Base-by-base conservation (phyloP, 1,140 invertebrate genomes). In the Popillia japonica region DNA sequence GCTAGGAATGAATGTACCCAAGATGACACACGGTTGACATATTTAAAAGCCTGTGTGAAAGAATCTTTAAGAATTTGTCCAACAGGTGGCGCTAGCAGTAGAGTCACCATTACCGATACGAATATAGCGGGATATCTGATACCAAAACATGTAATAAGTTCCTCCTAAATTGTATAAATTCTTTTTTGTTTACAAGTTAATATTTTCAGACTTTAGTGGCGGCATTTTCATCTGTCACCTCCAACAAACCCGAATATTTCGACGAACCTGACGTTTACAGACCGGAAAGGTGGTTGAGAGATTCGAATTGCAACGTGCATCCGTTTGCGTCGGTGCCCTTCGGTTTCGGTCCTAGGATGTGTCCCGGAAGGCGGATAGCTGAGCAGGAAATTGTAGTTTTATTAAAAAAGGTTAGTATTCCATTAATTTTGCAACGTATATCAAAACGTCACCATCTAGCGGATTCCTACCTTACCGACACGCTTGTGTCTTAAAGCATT, bases 301-400 rank as follows among this genome's bases (percentile, higher is more conserved):
- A 81, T 68, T 83, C 83, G 72, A 85, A 80, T 61, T 48, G 72
- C 23, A 59, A 77, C 59, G 75, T 80, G 8, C 91, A 93, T 84
- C 92, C 92, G 10, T 95, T 94, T 84, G 92, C 93, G 0, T 93
- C 92, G 9, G 87, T 95, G 77, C 94, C 94, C 3, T 96, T 95
- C 86, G 94, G 94, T 20, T 94, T 92, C 86, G 94, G 94, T 0
- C 88, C 92, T 40, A 89, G 94, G 79, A 94, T 95, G 92, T 96
- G 94, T 83, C 89, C 95, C 17, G 94, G 94, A 10, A 89, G 92
- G 78, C 87, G 94, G 77, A 92, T 96, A 81, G 94, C 94, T 6
- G 94, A 95, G 85, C 90, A 92, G 22, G 94, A 96, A 86, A 88
- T 95, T 79, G 90, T 93, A 80, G 89, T 93, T 48, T 86, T 94